Evolutionary conservation across 2,888 invertebrate genomes (phyloP).

Genomic region (Frankliniella fusca): DNA sequence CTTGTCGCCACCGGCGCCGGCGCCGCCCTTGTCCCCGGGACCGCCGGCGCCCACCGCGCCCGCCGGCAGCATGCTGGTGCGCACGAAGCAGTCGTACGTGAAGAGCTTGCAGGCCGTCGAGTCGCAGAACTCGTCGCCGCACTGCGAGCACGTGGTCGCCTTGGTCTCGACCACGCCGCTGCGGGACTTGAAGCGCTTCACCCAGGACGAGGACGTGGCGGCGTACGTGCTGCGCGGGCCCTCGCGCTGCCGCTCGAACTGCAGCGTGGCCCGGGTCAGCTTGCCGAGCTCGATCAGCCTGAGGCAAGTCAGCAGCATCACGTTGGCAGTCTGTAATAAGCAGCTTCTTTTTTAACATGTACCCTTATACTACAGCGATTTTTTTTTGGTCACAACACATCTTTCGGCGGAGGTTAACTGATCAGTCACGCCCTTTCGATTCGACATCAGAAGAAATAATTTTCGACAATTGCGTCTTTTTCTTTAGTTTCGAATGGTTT

Average conservation of each 20-base stretch:
- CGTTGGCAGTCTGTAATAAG: too few species aligned
- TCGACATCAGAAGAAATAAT: too few species aligned
- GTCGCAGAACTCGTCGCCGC: slow-evolving; percentile 81
- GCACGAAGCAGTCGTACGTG: slow-evolving; percentile 55
- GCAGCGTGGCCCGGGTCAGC: slow-evolving; percentile 66
- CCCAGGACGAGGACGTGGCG: slow-evolving; percentile 59
- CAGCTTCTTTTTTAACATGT: too few species aligned
- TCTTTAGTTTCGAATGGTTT: too few species aligned
- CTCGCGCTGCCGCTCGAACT: slow-evolving; percentile 55
- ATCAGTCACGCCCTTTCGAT: too few species aligned
- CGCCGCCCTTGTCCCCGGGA: slow-evolving; percentile 43
- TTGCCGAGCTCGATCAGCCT: slow-evolving; percentile 79
- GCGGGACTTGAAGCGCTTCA: slow-evolving; percentile 72
- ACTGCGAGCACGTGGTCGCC: slow-evolving; percentile 70
- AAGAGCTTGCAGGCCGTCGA: slow-evolving; percentile 58
- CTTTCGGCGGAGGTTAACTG: too few species aligned
- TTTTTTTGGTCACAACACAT: too few species aligned
- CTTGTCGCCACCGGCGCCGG: slow-evolving; percentile 48
- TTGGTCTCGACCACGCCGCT: slow-evolving; percentile 76
- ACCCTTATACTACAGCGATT: too few species aligned
- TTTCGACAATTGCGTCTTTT: too few species aligned
- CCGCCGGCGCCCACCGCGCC: slow-evolving; percentile 46
- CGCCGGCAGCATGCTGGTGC: slow-evolving; percentile 40
- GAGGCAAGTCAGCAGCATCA: too few species aligned
- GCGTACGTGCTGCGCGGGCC: slow-evolving; percentile 43